A percentile compares a stretch with the other conserved stretches of the same genome.
phyloP scores from a whole-genome alignment of 2,888 invertebrate genomes.

The Leucophora obtusa region DNA sequence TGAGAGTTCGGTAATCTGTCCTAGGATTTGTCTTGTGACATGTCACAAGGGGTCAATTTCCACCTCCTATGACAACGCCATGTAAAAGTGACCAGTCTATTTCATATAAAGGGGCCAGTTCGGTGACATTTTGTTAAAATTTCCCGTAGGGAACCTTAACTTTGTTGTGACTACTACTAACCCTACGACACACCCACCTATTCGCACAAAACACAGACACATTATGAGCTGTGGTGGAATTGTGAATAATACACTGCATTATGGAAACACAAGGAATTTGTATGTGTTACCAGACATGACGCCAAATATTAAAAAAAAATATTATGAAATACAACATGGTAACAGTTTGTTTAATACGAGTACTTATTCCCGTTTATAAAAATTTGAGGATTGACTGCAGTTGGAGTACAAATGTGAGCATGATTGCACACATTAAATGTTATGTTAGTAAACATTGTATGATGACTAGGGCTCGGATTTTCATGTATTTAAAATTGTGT shows the following conservation, averaged over 20 bases:
- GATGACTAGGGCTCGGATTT: too few species aligned
- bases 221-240: conserved; percentile 1
- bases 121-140: too few species aligned
- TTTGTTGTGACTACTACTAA: background rate
- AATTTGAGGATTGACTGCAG: conserved; percentile 20
- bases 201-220: background rate
- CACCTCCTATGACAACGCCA: too few species aligned
- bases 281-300: conserved; percentile 5
- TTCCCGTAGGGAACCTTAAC: too few species aligned
- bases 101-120: too few species aligned
- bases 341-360: too few species aligned
- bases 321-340: background rate
- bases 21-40: too few species aligned
- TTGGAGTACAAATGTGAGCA: conserved; percentile 26
- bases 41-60: too few species aligned
- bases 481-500: too few species aligned
- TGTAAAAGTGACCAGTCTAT: too few species aligned
- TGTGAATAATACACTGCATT: background rate
- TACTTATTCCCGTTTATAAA: background rate
- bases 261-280: conserved; percentile 14
- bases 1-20: too few species aligned
- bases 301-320: conserved; percentile 13
- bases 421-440: conserved; percentile 14
- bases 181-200: conserved; percentile 19
- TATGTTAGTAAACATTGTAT: conserved; percentile 19